These are phyloP conservation scores for Nemurella pictetii DNA, from an alignment of 2,888 invertebrate genomes.

Conservation along the genomic window DNA sequence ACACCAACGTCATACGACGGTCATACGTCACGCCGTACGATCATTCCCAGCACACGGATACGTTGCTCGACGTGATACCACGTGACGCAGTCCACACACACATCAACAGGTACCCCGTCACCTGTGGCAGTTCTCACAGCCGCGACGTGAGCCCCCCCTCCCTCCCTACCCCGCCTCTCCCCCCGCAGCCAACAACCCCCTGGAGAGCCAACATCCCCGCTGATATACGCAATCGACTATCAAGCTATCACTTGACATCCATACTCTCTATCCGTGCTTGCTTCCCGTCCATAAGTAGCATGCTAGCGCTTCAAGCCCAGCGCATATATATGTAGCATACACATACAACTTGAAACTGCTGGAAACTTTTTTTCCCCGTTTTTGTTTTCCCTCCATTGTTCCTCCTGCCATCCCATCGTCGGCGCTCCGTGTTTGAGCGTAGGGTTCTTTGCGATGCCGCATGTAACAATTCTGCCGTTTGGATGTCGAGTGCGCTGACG, in stretches of 20 bases:
- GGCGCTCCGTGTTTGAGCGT: not conserved
- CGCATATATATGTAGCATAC: too few relatives aligned
- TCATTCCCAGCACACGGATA: not conserved
- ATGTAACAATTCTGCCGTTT: not conserved
- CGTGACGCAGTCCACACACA: too few relatives aligned
- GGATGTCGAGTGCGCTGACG: not conserved
- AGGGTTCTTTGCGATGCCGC: not conserved
- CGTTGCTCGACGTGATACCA: not conserved
- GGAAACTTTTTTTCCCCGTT: not conserved
- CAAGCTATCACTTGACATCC: constrained; percentile 36
- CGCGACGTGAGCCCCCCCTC: too few relatives aligned
- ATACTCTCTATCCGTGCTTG: not conserved
- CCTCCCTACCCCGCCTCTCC: constrained; percentile 16
- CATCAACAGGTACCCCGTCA: constrained; percentile 33
- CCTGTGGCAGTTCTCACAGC: constrained; percentile 37
- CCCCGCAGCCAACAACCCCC: too few relatives aligned
- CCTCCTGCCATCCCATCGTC: not conserved
- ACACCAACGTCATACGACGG: too few relatives aligned
- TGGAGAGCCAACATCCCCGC: constrained; percentile 26
- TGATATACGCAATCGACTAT: constrained; percentile 32
- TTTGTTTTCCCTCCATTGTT: constrained; percentile 11
- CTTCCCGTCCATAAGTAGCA: not conserved
- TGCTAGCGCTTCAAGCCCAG: not conserved
- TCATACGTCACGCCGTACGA: too few relatives aligned
- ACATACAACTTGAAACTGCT: not conserved